Evolutionary conservation across 2,113 vertebrate genomes (phyloP), one percentile per base, ranked within the genome.

Genomic region (Symphodus melops): DNA sequence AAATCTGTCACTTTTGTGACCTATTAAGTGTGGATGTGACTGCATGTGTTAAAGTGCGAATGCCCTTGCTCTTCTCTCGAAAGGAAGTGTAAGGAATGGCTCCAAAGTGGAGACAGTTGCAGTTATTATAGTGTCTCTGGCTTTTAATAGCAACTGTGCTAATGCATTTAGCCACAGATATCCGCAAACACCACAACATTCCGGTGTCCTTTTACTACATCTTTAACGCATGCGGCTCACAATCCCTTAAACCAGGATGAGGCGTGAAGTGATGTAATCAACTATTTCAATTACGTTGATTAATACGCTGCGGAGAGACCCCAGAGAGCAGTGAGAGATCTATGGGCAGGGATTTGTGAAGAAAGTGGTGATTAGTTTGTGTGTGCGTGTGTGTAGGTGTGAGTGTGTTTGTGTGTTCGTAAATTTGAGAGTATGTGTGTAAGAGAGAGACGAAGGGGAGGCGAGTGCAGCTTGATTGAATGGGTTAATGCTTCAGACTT

Each of bases 231-330:
- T 17, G 12, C 77, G 57, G 61, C 76, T 46, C 73, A 84, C 51
- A 64, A 70, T 84, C 64, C 60, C 79, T 75, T 72, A 90, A 88
- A 87, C 75, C 5, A 23, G 65, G 70, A 82, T 79, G 89, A 86
- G 77, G 68, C 64, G 64, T 79, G 79, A 85, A 88, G 81, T 90
- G 87, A 88, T 89, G 81, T 86, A 92, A 91, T 92, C 87, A 89
- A 88, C 71, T 70, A 84, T 91, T 92, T 90, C 86, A 92, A 91
- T 91, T 89, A 90, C 75, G 64, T 81, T 90, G 86, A 91, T 91
- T 91, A 88, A 91, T 88, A 86, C 44, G 74, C 74, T 68, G 58
- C 75, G 75, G 79, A 86, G 77, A 83, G 86, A 72, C 75, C 70
- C 77, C 28, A 60, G 86, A 91, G 91, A 88, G 75, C 64, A 55